Evolutionary conservation across 2,113 vertebrate species (phyloP), one percentile per base, ranked within the genome.

Genomic region (Mohoua ochrocephala): DNA sequence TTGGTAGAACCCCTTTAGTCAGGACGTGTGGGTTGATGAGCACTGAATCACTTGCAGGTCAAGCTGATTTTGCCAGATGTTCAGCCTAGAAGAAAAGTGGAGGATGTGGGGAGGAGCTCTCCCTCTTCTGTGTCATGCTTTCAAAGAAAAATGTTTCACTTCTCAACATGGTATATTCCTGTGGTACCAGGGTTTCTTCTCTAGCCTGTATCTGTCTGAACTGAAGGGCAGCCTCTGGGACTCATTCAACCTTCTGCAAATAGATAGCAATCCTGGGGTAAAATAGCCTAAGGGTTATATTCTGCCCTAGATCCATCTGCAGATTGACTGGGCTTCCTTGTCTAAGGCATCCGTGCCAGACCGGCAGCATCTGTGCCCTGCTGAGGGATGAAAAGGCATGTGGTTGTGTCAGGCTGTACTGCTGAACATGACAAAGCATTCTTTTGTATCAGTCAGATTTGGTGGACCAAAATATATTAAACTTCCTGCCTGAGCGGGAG

Each of bases 391-490:
- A 44, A 52, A 67, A 61, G 35, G 11, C 1, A 0, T 53, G 74
- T 56, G 80, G 21, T 41, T 95, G 67, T 87, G 69, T 78, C 88
- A 92, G 59, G 65, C 49, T 89, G 53, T 65, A 31, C 83, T 89
- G 69, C 53, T 84, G 96, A 88, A 91, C 88, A 92, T 97, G 95
- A 97, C 95, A 97, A 90, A 97, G 91, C 91, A 60, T 97, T 96
- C 81, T 98, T 98, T 98, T 98, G 97, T 97, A 98, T 98, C 98
- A 99, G 99, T 98, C 98, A 98, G 99, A 99, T 97, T 98, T 99
- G 98, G 98, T 99, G 98, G 99, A 99, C 97, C 99, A 98, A 98
- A 99, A 98, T 97, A 99, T 99, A 98, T 98, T 99, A 92, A 99
- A 98, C 97, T 98, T 99, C 96, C 98, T 99, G 85, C 99, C 98